Evolutionary conservation across 2,888 invertebrate species (phyloP), one percentile per base, ranked within the genome.

Genomic region (Pantelozetes paolii): DNA sequence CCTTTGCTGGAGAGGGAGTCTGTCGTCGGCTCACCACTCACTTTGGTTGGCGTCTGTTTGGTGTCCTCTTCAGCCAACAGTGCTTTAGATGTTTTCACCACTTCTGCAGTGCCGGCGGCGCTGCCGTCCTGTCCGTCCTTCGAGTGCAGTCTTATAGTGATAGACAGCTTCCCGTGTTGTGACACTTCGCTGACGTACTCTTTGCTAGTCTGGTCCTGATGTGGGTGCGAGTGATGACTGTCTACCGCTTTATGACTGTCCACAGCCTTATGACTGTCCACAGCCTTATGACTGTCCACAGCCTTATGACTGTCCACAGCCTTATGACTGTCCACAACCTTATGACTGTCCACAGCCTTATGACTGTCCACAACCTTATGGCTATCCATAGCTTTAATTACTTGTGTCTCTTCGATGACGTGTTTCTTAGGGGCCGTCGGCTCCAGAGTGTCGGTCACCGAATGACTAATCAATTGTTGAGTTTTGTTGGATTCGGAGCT

Each of bases 91-190:
- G 76, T 76, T 72, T 78, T 77, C 30, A 78, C 76, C 48, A 78
- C 77, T 72, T 78, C 77, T 64, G 77, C 76, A 54, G 74, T 75
- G 42, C 76, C 71, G 30, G 75, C 50, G 45, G 75, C 74, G 11
- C 50, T 72, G 20, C 76, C 75, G 74, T 77, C 78, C 71, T 76
- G 72, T 8, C 77, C 77, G 71, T 77, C 78, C 69, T 77, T 77
- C 13, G 69, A 64, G 57, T 78, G 77, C 15, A 78, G 57, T 15
- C 79, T 73, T n/a, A 79, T 79, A 2, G 75, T 77, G 11, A 79
- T 77, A 1, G 78, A 78, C 30, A 79, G 70, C 71, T 78, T 78
- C 36, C 77, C 76, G 48, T 77, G 76, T 59, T 78, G 77, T 54
- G 75, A 77, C 11, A 77, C 74, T 76, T 78, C 78, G 54, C 78